These are phyloP conservation scores for Alcedo atthis DNA, from an alignment of 2,797 vertebrate species.

Conservation along the genomic window DNA sequence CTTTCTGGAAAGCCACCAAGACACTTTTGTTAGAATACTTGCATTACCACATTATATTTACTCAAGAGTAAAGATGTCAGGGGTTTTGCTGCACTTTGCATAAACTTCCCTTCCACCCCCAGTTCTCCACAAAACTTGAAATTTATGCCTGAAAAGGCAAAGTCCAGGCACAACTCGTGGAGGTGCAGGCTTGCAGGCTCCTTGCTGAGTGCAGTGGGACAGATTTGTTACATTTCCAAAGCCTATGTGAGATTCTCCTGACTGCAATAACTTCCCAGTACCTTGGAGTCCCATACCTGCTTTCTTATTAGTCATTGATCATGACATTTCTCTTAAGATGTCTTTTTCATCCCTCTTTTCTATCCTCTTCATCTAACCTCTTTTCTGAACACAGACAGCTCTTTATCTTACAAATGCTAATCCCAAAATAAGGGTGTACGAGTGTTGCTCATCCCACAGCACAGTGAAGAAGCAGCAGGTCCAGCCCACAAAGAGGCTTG, in stretches of 20 bases:
- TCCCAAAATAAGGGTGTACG: not conserved
- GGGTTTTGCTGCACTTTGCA: not conserved
- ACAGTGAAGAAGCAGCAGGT: not conserved
- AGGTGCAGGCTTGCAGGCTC: not conserved
- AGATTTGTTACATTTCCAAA: not conserved
- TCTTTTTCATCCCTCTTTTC: not conserved
- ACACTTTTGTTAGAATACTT: not conserved
- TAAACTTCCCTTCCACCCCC: not conserved
- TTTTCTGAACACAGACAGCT: not conserved
- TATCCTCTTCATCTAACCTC: not conserved
- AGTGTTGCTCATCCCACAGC: not conserved
- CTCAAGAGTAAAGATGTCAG: not conserved
- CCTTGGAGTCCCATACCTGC: not conserved
- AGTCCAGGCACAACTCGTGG: not conserved
- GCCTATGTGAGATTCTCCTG: not conserved
- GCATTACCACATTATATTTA: not conserved
- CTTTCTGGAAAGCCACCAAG: not conserved
- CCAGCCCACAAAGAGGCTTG: not conserved
- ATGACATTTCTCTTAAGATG: not conserved
- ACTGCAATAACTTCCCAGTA: not conserved
- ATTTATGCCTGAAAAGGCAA: not conserved
- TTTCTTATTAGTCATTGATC: not conserved
- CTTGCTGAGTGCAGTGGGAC: accelerated
- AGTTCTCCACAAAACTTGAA: not conserved
- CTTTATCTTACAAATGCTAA: not conserved